Base-by-base conservation (phyloP, 2,797 vertebrate species). In the Gouania willdenowi region DNA sequence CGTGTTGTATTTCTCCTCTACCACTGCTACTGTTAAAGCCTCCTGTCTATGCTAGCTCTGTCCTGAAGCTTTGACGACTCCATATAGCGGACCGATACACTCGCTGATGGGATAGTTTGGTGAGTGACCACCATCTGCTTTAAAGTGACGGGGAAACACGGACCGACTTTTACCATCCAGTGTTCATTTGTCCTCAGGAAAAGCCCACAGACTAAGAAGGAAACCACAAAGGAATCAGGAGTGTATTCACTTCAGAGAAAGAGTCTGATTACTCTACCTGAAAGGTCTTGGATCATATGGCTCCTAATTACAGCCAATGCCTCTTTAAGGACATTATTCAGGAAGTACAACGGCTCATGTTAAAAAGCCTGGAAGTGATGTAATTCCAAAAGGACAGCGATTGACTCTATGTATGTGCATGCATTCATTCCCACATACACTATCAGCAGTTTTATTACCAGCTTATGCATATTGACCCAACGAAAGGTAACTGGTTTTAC, bases 401-500 rank as follows among this genome's bases (percentile, higher is more conserved):
- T 20, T 41, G 19, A 60, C 21, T 9, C 22, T 25, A 23, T 5
- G 30, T n/a, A 13, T 39, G 52, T 54, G 16, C 51, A 52, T 54
- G 16, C 51, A 38, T 66, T 54, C 37, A 27, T 26, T 60, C 31
- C 53, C 11, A 10, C 16, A 13, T 22, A 58, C 41, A 35, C 66
- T 67, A 74, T 75, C 54, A 65, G 44, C 28, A 19, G 46, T 65
- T 77, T 80, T 75, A 79, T 52, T 52, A 56, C 22, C 3, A 0
- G 20, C 29, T 2, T 26, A 11, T 26, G 27, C 5, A 27, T 32
- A 66, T 29, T 46, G 46, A 52, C 35, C 18, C 3, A 35, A 28
- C 39, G 28, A 56, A 45, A 23, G 5, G 9, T 5, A 27, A 12
- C 10, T 32, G 52, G n/a, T n/a, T n/a, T n/a, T n/a, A n/a, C n/a